Evolutionary conservation across 2,797 vertebrate species (phyloP).

Genomic region (Erpetoichthys calabaricus): DNA sequence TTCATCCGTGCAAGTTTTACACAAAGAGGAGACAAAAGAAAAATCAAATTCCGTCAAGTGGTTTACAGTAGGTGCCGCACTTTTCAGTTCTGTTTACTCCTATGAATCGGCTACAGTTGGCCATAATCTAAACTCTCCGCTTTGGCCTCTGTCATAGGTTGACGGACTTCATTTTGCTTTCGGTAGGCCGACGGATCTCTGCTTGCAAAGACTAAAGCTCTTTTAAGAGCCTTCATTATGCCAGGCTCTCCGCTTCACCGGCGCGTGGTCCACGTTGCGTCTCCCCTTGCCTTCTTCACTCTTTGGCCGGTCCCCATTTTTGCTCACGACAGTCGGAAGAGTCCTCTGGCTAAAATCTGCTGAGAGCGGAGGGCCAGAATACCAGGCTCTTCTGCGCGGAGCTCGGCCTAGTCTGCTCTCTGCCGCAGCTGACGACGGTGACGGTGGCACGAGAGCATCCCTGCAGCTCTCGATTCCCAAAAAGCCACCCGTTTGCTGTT

Average conservation of each 20-base stretch:
- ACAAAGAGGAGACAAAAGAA: too few species aligned
- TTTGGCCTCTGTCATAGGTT: too few species aligned
- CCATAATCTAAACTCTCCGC: too few species aligned
- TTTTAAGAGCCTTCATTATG: constrained; percentile 28
- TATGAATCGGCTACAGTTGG: too few species aligned
- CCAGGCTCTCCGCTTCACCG: constrained; percentile 58
- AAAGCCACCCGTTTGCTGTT: constrained; percentile 2
- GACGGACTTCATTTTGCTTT: too few species aligned
- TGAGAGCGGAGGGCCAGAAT: constrained; percentile 47
- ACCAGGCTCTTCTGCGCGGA: constrained; percentile 41
- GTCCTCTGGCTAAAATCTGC: constrained; percentile 39
- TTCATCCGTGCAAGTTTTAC: too few species aligned
- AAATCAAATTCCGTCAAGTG: too few species aligned
- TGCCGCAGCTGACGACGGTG: constrained; percentile 3
- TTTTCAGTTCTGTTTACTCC: too few species aligned
- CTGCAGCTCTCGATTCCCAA: constrained; percentile 5
- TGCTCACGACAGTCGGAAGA: constrained; percentile 14
- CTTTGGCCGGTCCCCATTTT: constrained; percentile 27
- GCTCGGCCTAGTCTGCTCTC: constrained; percentile 4
- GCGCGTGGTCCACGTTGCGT: constrained; percentile 24
- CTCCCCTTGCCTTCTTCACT: constrained; percentile 38
- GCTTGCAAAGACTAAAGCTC: background rate
- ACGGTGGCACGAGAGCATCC: background rate
- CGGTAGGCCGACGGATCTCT: too few species aligned
- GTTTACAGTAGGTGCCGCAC: too few species aligned